phyloP scores from a whole-genome alignment of 2,113 vertebrate genomes.

The Pachyramphus minor region DNA sequence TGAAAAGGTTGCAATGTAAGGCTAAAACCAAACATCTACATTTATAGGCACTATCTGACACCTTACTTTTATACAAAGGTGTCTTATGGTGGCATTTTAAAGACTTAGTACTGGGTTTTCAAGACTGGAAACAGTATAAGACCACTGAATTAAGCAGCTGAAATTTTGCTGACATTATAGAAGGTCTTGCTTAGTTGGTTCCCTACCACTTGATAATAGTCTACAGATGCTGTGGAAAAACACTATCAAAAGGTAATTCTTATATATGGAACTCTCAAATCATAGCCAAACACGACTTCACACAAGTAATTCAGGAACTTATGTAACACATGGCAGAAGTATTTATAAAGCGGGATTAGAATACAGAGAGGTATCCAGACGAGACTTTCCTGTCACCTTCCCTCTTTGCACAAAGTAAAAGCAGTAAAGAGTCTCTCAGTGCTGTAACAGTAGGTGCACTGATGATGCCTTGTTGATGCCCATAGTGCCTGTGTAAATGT shows the following conservation, averaged over 20 bases:
- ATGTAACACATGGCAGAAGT: not conserved
- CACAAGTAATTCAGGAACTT: not conserved
- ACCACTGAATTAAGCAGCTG: not conserved
- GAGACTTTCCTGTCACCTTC: not conserved
- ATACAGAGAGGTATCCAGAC: not conserved
- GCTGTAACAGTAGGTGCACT: not conserved
- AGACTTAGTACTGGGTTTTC: slow-evolving; percentile 17
- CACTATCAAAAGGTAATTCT: not conserved
- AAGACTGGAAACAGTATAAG: not conserved
- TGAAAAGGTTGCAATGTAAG: not conserved
- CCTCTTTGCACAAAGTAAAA: not conserved
- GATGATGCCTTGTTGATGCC: not conserved
- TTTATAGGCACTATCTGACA: slow-evolving; percentile 1
- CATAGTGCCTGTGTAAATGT: not conserved
- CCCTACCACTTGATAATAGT: not conserved
- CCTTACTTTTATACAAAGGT: slow-evolving; percentile 18
- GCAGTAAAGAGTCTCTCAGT: accelerated
- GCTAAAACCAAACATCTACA: slow-evolving; percentile 30
- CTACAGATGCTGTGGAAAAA: slow-evolving; percentile 33
- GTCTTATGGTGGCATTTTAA: not conserved
- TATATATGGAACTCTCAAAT: not conserved
- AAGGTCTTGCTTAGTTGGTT: slow-evolving; percentile 17
- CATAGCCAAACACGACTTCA: slow-evolving; percentile 27
- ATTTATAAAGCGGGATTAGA: not conserved
- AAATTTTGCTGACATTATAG: slow-evolving; percentile 41